These are phyloP conservation scores for Drosophila ananassae DNA, from an alignment of 1,140 invertebrate genomes.

Conservation along the genomic window DNA sequence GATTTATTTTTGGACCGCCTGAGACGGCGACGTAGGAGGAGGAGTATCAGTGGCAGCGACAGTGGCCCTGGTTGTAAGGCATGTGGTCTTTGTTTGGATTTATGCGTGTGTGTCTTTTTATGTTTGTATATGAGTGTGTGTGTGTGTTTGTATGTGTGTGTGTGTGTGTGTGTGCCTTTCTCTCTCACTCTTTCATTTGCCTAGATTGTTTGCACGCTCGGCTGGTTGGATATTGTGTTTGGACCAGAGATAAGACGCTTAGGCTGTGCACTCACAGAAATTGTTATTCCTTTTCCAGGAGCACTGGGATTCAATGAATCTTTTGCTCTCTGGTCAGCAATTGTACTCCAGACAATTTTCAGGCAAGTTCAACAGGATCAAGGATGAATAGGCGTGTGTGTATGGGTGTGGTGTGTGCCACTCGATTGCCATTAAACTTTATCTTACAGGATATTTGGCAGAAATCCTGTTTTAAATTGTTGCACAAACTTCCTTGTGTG, in stretches of 20 bases:
- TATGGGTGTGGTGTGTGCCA: background rate
- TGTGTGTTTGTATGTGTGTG: background rate
- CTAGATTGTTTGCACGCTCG: constrained; percentile 69
- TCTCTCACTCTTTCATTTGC: constrained; percentile 22
- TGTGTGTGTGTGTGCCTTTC: background rate
- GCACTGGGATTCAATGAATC: constrained; percentile 17
- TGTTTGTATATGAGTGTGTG: background rate
- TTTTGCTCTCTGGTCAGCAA: constrained; percentile 20
- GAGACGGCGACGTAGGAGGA: constrained; percentile 37
- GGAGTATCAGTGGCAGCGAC: constrained; percentile 9
- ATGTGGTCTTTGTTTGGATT: constrained; percentile 78
- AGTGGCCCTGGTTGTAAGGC: constrained; percentile 51
- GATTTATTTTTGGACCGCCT: constrained; percentile 75
- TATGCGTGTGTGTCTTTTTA: constrained; percentile 51
- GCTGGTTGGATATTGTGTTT: constrained; percentile 68
- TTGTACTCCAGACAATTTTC: constrained; percentile 19
- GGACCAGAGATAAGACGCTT: constrained; percentile 71
- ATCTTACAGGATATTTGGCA: background rate
- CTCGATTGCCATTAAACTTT: constrained; percentile 6
- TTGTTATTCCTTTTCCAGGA: constrained; percentile 7
- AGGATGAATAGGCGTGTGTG: no score
- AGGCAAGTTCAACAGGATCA: constrained; percentile 1
- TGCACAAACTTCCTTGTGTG: background rate
- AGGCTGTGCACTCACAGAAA: constrained; percentile 44
- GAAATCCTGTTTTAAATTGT: background rate